Evolutionary conservation across 1,140 invertebrate genomes (phyloP).

Genomic region (Liolophura sinensis): DNA sequence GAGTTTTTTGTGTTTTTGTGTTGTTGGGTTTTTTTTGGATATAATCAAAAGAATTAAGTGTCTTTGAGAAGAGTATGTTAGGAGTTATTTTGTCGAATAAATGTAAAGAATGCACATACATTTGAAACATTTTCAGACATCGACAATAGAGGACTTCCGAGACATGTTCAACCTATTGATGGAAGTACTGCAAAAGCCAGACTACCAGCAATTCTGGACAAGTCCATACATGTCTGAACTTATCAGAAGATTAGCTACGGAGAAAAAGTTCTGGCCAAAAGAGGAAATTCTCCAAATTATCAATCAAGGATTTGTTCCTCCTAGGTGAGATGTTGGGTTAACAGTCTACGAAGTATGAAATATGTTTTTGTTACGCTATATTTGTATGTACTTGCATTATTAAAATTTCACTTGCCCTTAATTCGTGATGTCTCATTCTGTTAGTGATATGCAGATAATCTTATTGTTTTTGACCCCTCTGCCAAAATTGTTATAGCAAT

Average conservation of each 20-base stretch:
- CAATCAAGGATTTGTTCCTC: constrained; percentile 9
- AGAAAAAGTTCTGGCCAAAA: constrained; percentile 21
- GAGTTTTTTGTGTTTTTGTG: background rate
- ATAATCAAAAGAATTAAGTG: too few species aligned
- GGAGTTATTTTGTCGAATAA: too few species aligned
- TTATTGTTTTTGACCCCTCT: too few species aligned
- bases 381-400: too few species aligned
- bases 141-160: constrained; percentile 6
- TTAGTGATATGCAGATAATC: too few species aligned
- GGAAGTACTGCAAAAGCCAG: background rate
- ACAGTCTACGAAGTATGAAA: background rate
- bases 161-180: constrained; percentile 6
- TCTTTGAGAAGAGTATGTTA: too few species aligned
- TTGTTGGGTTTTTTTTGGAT: background rate
- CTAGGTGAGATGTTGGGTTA: constrained; percentile 6
- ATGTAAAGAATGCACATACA: too few species aligned
- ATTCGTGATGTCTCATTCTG: too few species aligned
- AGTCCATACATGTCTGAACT: constrained; percentile 4
- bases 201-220: background rate
- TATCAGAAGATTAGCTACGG: constrained; percentile 9
- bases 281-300: constrained; percentile 12
- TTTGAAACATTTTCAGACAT: constrained; percentile 11
- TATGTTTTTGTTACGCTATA: too few species aligned
- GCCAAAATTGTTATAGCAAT: too few species aligned
- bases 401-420: too few species aligned